These are phyloP conservation scores for Drepanosiphum platanoidis DNA, from an alignment of 2,888 invertebrate genomes.

Conservation along the genomic window DNA sequence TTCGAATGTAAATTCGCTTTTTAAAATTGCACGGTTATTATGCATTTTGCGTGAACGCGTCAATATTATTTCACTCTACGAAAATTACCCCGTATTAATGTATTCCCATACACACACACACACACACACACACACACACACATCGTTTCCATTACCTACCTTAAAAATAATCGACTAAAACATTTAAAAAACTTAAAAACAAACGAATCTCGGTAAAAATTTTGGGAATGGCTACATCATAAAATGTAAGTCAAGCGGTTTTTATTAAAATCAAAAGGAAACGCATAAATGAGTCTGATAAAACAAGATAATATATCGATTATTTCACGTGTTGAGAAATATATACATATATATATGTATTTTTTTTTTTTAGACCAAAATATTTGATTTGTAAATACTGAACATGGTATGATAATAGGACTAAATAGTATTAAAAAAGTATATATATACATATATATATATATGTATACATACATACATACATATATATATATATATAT, in stretches of 20 bases:
- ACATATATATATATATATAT: slow-evolving; percentile 26
- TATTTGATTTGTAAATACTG: slow-evolving; percentile 60
- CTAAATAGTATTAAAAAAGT: slow-evolving; percentile 46
- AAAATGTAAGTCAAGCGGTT: slow-evolving; percentile 28
- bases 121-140: too few species aligned
- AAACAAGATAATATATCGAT: slow-evolving; percentile 32
- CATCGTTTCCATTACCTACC: neutral
- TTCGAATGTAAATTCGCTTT: slow-evolving; percentile 33
- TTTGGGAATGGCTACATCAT: slow-evolving; percentile 3
- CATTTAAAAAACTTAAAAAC: too few species aligned
- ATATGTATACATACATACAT: neutral
- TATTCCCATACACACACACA: neutral
- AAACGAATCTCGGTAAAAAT: neutral
- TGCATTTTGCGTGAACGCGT: neutral
- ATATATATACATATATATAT: slow-evolving; percentile 16
- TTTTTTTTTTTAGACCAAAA: slow-evolving; percentile 55
- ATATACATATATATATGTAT: slow-evolving; percentile 39
- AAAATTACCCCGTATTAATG: neutral
- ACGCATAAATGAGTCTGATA: slow-evolving; percentile 56
- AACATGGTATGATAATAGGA: slow-evolving; percentile 59
- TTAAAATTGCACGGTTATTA: slow-evolving; percentile 12
- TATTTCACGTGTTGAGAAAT: slow-evolving; percentile 39
- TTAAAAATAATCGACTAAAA: slow-evolving; percentile 9
- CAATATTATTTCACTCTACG: neutral
- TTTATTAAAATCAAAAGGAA: slow-evolving; percentile 53